Evolutionary conservation across 2,888 invertebrate species (phyloP).

Genomic region (Synergus gifuensis): DNA sequence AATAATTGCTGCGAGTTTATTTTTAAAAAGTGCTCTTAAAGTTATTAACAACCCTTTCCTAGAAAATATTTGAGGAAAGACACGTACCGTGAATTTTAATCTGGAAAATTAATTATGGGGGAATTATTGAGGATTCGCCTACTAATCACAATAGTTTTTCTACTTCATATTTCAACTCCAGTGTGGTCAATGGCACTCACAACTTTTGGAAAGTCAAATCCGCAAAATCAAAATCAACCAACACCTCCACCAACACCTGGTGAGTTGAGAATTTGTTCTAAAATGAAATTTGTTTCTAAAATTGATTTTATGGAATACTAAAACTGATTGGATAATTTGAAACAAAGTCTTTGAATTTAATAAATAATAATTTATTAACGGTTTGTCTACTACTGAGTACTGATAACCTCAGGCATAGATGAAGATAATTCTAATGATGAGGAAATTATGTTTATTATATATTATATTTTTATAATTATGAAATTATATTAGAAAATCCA

Average conservation of each 20-base stretch:
- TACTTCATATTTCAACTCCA: constrained; percentile 72
- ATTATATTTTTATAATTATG: too few relatives aligned
- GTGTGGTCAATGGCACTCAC: constrained; percentile 83
- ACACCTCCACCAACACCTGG: constrained; percentile 80
- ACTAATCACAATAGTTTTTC: constrained; percentile 55
- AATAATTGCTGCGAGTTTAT: background rate
- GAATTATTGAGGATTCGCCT: constrained; percentile 54
- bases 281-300: background rate
- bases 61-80: background rate
- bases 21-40: constrained; percentile 19
- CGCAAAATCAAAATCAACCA: constrained; percentile 77
- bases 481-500: too few relatives aligned
- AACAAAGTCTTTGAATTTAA: background rate
- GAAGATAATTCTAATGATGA: background rate
- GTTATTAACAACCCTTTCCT: background rate
- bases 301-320: background rate
- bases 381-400: background rate
- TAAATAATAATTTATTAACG: background rate
- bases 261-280: constrained; percentile 72
- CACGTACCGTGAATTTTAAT: background rate
- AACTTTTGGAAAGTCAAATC: constrained; percentile 85
- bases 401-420: background rate
- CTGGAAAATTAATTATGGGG: constrained; percentile 55
- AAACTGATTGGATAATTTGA: background rate
- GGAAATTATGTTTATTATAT: background rate